A percentile compares a stretch with the other conserved stretches of the same genome.
phyloP scores from a whole-genome alignment of 2,888 invertebrate genomes.

The Flexamia atlantica region DNA sequence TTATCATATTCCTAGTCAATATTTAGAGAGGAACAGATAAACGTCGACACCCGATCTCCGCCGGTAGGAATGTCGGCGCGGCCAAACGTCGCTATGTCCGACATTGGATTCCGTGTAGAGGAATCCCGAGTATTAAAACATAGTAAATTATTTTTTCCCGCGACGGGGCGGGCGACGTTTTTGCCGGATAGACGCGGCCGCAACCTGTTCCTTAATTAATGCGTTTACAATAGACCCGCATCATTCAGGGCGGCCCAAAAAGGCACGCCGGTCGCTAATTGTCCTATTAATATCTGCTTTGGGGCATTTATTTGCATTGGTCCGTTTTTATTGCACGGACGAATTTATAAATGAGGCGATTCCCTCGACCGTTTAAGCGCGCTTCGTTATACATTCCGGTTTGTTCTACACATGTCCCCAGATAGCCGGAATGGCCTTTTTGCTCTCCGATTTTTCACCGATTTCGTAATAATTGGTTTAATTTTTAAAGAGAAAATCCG shows the following conservation, averaged over 20 bases:
- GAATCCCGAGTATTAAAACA: constrained; percentile 55
- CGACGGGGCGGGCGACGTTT: constrained; percentile 3
- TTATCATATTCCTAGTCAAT: background rate
- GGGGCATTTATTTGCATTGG: constrained; percentile 53
- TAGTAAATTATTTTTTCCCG: constrained; percentile 56
- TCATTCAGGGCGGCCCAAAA: constrained; percentile 49
- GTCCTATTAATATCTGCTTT: constrained; percentile 56
- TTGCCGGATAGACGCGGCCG: constrained; percentile 10
- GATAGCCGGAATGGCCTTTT: constrained; percentile 50
- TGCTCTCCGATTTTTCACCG: background rate
- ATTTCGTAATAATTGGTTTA: background rate
- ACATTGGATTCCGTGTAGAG: constrained; percentile 51
- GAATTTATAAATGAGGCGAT: constrained; percentile 56
- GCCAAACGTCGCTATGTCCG: constrained; percentile 21
- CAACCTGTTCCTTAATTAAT: constrained; percentile 54
- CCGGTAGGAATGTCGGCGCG: constrained; percentile 27
- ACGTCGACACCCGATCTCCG: constrained; percentile 10
- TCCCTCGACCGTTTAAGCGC: constrained; percentile 20
- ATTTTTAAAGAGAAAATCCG: background rate
- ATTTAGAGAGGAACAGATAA: background rate
- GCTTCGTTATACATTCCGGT: constrained; percentile 49
- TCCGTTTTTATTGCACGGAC: constrained; percentile 47
- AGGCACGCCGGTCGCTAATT: constrained; percentile 50
- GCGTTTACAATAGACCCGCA: constrained; percentile 57
- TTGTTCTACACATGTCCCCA: constrained; percentile 41